A percentile compares a stretch with the other conserved stretches of the same genome.
Conservation (phyloP, 2,888 invertebrate genomes). For the Altica lythri region DNA sequence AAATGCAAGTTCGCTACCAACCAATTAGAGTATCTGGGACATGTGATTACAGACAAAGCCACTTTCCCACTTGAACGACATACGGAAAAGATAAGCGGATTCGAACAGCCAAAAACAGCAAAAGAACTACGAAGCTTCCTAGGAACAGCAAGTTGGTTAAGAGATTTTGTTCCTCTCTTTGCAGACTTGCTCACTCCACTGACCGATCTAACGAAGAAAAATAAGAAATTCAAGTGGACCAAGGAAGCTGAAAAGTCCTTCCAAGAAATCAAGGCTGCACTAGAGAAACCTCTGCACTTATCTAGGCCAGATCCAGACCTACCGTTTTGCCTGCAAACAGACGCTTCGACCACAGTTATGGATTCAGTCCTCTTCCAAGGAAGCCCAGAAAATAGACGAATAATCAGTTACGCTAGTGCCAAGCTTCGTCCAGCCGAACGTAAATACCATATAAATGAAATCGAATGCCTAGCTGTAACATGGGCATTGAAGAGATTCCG, state of each 20-base stretch:
- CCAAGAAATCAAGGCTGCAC: conserved; percentile 22
- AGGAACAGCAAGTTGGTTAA: conserved; percentile 36
- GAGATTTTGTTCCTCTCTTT: no score
- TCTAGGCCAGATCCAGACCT: conserved; percentile 31
- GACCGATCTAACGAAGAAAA: conserved; percentile 32
- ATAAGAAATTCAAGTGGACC: no score
- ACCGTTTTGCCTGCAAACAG: conserved; percentile 37
- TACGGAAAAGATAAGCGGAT: no score
- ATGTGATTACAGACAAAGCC: conserved; percentile 23
- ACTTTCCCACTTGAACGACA: no score
- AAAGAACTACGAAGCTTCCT: conserved; percentile 36
- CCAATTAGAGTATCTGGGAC: conserved; percentile 27
- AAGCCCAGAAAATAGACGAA: background rate
- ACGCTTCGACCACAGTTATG: conserved; percentile 36
- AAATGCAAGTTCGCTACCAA: conserved; percentile 32
- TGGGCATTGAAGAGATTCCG: conserved; percentile 26
- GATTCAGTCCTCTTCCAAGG: no score
- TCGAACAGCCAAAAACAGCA: conserved; percentile 16
- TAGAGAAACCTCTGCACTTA: conserved; percentile 29
- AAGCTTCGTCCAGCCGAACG: conserved; percentile 3
- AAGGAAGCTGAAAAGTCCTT: conserved; percentile 29
- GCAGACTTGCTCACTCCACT: conserved; percentile 36
- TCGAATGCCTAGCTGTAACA: conserved; percentile 28
- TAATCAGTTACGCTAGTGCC: conserved; percentile 28
- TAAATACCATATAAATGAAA: conserved; percentile 33